Evolutionary conservation across 2,888 invertebrate species (phyloP).

Genomic region (Liopterus haemorrhoidalis): DNA sequence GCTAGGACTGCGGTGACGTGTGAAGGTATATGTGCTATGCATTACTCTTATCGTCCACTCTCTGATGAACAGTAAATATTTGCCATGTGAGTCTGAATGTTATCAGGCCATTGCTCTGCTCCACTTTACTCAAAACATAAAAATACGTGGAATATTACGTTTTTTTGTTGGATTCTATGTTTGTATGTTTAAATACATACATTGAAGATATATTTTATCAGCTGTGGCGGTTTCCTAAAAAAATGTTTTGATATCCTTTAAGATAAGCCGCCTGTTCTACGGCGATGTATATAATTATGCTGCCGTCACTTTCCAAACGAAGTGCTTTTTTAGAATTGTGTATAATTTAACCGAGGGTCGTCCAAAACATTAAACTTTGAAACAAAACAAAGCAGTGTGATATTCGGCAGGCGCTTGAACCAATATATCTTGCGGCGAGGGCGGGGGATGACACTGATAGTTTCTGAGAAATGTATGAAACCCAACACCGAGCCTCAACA

Average conservation of each 20-base stretch:
- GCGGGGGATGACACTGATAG: too few relatives aligned
- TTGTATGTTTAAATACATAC: constrained; percentile 9
- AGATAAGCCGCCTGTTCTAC: neutral
- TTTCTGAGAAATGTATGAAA: constrained; percentile 10
- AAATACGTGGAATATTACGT: too few relatives aligned
- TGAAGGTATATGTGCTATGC: neutral
- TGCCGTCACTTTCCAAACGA: neutral
- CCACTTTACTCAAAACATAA: constrained; percentile 21
- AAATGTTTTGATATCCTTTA: neutral
- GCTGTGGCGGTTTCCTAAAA: neutral
- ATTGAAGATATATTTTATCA: constrained; percentile 18
- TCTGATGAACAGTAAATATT: constrained; percentile 23
- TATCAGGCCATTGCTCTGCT: constrained; percentile 21
- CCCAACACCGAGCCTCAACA: constrained; percentile 1
- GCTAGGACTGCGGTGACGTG: neutral
- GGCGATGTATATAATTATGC: neutral
- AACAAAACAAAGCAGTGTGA: constrained; percentile 12
- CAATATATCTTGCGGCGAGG: constrained; percentile 10
- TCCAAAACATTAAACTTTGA: constrained; percentile 4
- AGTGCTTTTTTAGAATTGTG: neutral
- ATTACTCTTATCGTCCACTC: constrained; percentile 10
- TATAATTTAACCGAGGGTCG: constrained; percentile 1
- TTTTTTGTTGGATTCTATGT: too few relatives aligned
- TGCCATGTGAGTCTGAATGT: constrained; percentile 15
- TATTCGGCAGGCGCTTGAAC: constrained; percentile 7